Evolutionary conservation across 2,888 invertebrate species (phyloP).

Genomic region (Synergus japonicus): DNA sequence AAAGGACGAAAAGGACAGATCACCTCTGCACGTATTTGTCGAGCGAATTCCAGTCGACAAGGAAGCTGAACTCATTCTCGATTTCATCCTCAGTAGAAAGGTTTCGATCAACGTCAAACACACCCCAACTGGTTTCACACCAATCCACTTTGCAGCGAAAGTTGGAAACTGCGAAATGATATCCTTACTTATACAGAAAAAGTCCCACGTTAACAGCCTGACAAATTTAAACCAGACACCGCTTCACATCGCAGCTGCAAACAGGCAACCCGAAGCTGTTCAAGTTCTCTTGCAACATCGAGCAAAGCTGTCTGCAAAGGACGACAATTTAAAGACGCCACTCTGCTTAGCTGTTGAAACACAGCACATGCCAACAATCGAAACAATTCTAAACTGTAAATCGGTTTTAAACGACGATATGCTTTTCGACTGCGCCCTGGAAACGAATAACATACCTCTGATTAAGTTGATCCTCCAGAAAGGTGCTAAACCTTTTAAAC

Average conservation of each 20-base stretch:
- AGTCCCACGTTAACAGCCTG: not conserved
- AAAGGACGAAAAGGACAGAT: not conserved
- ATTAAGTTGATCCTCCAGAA: not conserved
- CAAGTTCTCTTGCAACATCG: not conserved
- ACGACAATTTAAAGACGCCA: not conserved
- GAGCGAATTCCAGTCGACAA: not conserved
- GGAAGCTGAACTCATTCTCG: not conserved
- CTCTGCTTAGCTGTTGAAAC: conserved; percentile 1
- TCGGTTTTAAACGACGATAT: not conserved
- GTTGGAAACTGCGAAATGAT: conserved; percentile 5
- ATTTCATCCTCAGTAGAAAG: not conserved
- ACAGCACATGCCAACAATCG: not conserved
- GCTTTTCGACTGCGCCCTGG: not conserved
- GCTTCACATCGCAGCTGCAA: not conserved
- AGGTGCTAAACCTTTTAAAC: not conserved
- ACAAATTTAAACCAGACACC: not conserved
- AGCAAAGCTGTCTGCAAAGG: not conserved
- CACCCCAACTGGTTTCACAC: not conserved
- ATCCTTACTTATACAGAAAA: not conserved
- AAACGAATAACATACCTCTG: not conserved
- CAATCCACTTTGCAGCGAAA: conserved; percentile 4
- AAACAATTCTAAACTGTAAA: not conserved
- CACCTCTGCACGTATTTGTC: not conserved
- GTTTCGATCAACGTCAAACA: not conserved
- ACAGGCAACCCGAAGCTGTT: not conserved